These are phyloP conservation scores for Trichopoda pennipes DNA, from an alignment of 2,888 invertebrate species.

Conservation along the genomic window DNA sequence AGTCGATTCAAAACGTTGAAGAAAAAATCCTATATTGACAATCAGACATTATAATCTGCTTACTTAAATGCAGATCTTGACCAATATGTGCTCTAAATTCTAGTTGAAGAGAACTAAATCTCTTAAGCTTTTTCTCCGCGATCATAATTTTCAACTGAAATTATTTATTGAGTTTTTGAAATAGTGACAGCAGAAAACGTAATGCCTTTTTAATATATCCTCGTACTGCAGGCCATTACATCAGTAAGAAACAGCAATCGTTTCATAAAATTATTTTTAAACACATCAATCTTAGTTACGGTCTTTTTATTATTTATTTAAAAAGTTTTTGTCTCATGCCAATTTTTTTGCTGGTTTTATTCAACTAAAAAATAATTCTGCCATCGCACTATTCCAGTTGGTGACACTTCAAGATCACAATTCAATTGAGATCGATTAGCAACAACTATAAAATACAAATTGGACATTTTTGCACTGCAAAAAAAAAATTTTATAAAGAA, in stretches of 20 bases:
- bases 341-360: background rate
- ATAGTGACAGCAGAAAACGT: too few species aligned
- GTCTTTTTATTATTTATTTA: background rate
- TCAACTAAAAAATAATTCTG: background rate
- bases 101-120: too few species aligned
- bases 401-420: conserved; percentile 65
- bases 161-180: too few species aligned
- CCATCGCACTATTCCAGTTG: conserved; percentile 16
- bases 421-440: conserved; percentile 68
- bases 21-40: too few species aligned
- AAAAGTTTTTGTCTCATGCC: background rate
- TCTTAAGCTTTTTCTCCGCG: too few species aligned
- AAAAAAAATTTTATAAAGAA: background rate
- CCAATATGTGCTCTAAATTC: too few species aligned
- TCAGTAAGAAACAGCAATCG: background rate
- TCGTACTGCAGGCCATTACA: background rate
- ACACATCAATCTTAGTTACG: background rate
- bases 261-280: background rate
- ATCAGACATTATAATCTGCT: too few species aligned
- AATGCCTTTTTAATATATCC: background rate
- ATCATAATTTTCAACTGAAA: too few species aligned
- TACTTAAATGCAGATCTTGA: too few species aligned
- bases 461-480: conserved; percentile 49
- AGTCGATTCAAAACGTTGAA: too few species aligned
- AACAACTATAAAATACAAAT: conserved; percentile 54